Percentiles rank a stretch among this genome's conserved stretches.
Conservation (phyloP, 2,113 vertebrate genomes). For the Coracopsis vasa region DNA sequence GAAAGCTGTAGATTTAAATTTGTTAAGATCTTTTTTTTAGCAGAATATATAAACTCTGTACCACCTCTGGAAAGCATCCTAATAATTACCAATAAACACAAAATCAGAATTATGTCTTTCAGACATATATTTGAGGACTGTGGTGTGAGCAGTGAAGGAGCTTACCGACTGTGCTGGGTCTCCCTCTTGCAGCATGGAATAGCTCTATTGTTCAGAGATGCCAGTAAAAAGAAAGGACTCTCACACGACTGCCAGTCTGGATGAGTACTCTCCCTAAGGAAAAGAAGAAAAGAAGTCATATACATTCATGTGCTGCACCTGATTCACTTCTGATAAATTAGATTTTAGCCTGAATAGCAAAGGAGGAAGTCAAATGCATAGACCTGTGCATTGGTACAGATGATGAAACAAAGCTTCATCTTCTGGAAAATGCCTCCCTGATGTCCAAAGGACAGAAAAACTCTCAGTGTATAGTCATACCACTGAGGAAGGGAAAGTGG, state of each 20-base stretch:
- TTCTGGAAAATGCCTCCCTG: not conserved
- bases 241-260: not conserved
- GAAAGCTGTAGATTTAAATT: not conserved
- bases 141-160: not conserved
- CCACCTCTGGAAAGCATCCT: not conserved
- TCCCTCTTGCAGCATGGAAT: not conserved
- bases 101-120: not conserved
- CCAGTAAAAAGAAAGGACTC: not conserved
- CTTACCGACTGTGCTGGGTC: fast-evolving
- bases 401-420: not conserved
- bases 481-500: fast-evolving
- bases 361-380: not conserved
- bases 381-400: not conserved
- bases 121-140: not conserved
- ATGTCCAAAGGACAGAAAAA: not conserved
- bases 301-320: not conserved
- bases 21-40: not conserved
- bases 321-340: not conserved
- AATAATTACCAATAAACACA: not conserved
- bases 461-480: not conserved
- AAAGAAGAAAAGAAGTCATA: not conserved
- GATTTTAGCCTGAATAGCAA: not conserved
- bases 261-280: not conserved
- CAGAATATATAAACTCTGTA: not conserved
- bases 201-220: not conserved